Base-by-base conservation (phyloP, 2,888 invertebrate species). In the Eristalinus aeneus region DNA sequence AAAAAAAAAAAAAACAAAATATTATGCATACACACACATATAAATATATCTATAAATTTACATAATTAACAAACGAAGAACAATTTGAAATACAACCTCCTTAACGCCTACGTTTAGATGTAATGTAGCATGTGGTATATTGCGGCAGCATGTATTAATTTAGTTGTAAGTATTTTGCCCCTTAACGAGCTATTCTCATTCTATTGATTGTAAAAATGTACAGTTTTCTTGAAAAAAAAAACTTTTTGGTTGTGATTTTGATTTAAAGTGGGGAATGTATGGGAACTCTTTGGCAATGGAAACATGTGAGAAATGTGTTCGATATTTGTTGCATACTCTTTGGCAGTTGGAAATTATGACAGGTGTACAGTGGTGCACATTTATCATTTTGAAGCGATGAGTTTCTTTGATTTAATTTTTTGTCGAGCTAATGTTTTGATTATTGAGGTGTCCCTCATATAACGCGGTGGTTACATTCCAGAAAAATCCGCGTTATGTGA, bases 121-220 rank as follows among this genome's bases (percentile, higher is more conserved):
- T 85, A 85, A 85, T 69, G 60, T 34, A 72, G 85, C 80, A 81
- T 81, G 81, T 73, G 81, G 72, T 85, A 63, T 60, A 69, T 68
- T 80, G 72, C 76, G 11, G 85, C 67, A 81, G 80, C 85, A 85
- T 85, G 85, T 73, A 56, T 68, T 76, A 64, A 72, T 68, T 73
- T 84, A 79, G 80, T 85, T 81, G 85, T 85, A 85, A 85, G 85
- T 85, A 85, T 77, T 60, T 76, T 31, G 9, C 16, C 39, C 39
- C 39, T n/a, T 6, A 39, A 16, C 39, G n/a, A 39, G 39, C 39
- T 6, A 10, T 54, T 27, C 23, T 16, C 34, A n/a, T 10, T 54
- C 9, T 58, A 9, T 46, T 56, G 20, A 23, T 36, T 63, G 20
- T 64, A 54, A 1, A 63, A 60, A 60, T 71, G 65, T 27, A 69